A percentile compares a stretch with the other conserved stretches of the same genome.
These are phyloP conservation scores for Calonectris borealis DNA, from an alignment of 2,113 vertebrate species.

Conservation along the genomic window DNA sequence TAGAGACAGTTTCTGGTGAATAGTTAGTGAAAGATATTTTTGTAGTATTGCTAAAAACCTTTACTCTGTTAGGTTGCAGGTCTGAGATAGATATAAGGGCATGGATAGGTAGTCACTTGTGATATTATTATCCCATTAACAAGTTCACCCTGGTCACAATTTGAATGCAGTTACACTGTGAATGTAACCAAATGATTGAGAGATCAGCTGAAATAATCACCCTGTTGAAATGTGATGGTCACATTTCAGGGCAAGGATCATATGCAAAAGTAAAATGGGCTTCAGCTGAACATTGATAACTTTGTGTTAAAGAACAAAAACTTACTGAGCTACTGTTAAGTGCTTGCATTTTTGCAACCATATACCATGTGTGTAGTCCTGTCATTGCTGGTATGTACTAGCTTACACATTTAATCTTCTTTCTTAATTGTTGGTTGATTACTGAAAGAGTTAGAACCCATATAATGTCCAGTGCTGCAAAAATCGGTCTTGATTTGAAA, in stretches of 20 bases:
- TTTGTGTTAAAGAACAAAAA: not conserved
- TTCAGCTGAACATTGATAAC: not conserved
- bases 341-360: not conserved
- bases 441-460: not conserved
- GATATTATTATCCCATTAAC: not conserved
- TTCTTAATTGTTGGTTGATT: not conserved
- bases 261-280: not conserved
- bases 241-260: not conserved
- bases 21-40: not conserved
- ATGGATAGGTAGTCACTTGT: not conserved
- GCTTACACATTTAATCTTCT: not conserved
- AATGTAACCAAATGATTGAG: not conserved
- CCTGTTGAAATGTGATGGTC: not conserved
- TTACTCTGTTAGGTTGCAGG: not conserved
- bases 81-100: not conserved
- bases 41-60: not conserved
- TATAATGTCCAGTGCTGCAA: not conserved
- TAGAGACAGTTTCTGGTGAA: not conserved
- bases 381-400: not conserved
- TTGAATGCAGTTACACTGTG: not conserved
- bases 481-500: not conserved
- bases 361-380: not conserved
- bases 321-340: not conserved
- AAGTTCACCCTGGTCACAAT: not conserved
- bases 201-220: not conserved